Base-by-base conservation (phyloP, 2,797 vertebrate genomes). In the Malurus leucopterus region DNA sequence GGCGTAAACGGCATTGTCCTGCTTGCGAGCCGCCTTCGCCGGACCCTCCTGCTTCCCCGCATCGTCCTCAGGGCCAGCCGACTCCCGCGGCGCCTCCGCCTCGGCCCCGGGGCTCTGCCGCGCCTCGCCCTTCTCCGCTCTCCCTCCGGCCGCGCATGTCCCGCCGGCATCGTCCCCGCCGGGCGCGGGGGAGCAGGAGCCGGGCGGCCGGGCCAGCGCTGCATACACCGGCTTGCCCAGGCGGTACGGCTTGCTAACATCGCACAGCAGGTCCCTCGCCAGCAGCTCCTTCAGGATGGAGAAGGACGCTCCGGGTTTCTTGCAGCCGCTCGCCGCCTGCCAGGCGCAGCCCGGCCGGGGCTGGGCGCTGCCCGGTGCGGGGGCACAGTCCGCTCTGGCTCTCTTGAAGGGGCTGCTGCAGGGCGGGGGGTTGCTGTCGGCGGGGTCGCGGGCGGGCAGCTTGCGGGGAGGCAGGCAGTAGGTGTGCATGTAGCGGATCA, bases 401-500 rank as follows among this genome's bases (percentile, higher is more conserved):
- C 92, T 96, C 86, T 95, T 96, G 90, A 87, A 94, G 59, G 96
- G 95, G 93, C 95, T 96, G 94, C 91, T 63, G 59, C 95, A 96
- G 55, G 95, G 82, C 76, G 98, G 98, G 8, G 98, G 96, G 59
- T 97, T 97, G 67, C 22, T 3, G 9, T 97, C 96, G 0, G 67
- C 5, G 7, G 97, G 84, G 14, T 98, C 96, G 61, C 89, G 96
- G 64, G 94, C 23, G 16, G 98, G 97, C 96, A 99, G 97, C 96
- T 99, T 99, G 88, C 98, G 97, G 0, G 94, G 95, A 8, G 99
- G 99, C 96, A 99, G 98, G 95, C 99, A 99, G 97, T 99, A 99
- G 53, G 99, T 99, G 96, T 99, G 99, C 99, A 99, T 99, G 98
- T 99, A 99, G 13, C 97, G 98, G 95, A 99, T 99, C 84, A 99